These are phyloP conservation scores for Argya squamiceps DNA, from an alignment of 2,797 vertebrate genomes.

Conservation along the genomic window DNA sequence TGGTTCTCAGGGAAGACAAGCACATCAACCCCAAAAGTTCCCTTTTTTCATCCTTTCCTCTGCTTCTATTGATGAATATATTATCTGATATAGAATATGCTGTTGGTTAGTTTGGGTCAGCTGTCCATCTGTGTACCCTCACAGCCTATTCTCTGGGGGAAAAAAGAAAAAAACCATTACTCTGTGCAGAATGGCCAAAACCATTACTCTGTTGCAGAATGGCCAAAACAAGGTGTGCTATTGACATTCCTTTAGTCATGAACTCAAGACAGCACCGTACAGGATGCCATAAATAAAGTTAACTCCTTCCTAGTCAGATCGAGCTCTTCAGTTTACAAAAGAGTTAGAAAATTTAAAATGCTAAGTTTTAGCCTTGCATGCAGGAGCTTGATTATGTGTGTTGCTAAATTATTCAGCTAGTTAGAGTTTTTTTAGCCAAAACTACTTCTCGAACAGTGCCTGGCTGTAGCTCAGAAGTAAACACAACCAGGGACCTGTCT, in stretches of 20 bases:
- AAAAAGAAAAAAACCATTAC: not conserved
- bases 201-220: not conserved
- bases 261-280: not conserved
- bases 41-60: not conserved
- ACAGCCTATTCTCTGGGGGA: fast-evolving
- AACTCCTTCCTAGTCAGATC: not conserved
- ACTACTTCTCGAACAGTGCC: not conserved
- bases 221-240: not conserved
- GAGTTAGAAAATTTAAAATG: not conserved
- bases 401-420: not conserved
- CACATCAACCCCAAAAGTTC: fast-evolving
- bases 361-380: not conserved
- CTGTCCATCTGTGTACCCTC: not conserved
- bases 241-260: not conserved
- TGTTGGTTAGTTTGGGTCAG: not conserved
- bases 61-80: not conserved
- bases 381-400: not conserved
- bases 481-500: not conserved
- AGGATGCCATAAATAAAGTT: not conserved
- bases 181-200: not conserved
- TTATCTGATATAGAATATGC: not conserved
- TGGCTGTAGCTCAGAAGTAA: not conserved
- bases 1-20: not conserved
- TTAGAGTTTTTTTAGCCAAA: not conserved
- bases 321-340: not conserved